phyloP scores from a whole-genome alignment of 92 coral and sea anemone species.

The Parazoanthus darwini region DNA sequence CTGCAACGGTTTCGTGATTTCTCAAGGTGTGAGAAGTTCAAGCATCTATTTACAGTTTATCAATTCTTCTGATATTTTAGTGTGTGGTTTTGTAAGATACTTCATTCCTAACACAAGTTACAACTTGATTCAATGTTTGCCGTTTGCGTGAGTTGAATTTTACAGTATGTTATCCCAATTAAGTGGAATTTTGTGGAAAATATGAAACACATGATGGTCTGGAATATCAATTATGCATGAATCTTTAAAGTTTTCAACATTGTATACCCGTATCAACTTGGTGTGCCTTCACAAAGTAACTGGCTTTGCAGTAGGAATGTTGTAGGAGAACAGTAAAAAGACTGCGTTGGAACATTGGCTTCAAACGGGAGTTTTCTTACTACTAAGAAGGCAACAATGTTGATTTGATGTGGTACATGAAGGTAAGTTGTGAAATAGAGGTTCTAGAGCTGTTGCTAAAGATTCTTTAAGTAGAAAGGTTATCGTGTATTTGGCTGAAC shows the following conservation, averaged over 20 bases:
- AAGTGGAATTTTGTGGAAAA: not conserved
- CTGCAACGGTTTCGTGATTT: not conserved
- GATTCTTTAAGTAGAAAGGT: too few relatives aligned
- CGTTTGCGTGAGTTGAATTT: not conserved
- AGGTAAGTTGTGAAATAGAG: not conserved
- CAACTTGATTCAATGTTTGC: not conserved
- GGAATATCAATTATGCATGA: conserved; percentile 16
- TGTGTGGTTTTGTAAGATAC: not conserved
- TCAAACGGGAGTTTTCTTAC: not conserved
- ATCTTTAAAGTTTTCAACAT: not conserved
- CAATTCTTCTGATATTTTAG: not conserved
- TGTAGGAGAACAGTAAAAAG: not conserved
- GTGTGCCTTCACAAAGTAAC: not conserved
- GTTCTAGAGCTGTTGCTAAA: too few relatives aligned
- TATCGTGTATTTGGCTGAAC: not conserved
- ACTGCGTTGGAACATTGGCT: not conserved
- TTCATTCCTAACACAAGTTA: not conserved
- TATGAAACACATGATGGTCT: not conserved
- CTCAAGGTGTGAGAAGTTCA: not conserved
- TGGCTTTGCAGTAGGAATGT: not conserved
- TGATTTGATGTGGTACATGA: not conserved
- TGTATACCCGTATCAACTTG: not conserved
- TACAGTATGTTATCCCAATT: not conserved
- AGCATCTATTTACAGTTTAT: conserved; percentile 14
- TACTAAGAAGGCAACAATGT: not conserved